These are phyloP conservation scores for cattle (Bos taurus) DNA, from an alignment of 2,113 vertebrate species.

Conservation along the genomic window ARS-UCD2.0 NC_037350.1:13399001-13399500, in stretches of 20 bases:
- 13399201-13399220: not conserved
- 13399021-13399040: not conserved
- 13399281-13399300: not conserved
- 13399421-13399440: not conserved
- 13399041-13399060: not conserved
- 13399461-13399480: not conserved
- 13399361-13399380: not conserved
- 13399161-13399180: not conserved
- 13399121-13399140: not conserved
- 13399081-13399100: not conserved
- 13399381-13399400: not conserved
- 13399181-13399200: not conserved
- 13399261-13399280: not conserved
- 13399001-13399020: not conserved
- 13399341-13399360: not conserved
- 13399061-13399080: not conserved
- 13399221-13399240: not conserved
- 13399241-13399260: not conserved
- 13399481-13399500: not conserved
- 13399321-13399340: not conserved
- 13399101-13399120: not conserved
- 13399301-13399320: not conserved
- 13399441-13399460: not conserved
- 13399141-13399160: not conserved
- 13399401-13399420: not conserved